These are phyloP conservation scores for Eretmocerus hayati DNA, from an alignment of 2,888 invertebrate species.

Conservation along the genomic window DNA sequence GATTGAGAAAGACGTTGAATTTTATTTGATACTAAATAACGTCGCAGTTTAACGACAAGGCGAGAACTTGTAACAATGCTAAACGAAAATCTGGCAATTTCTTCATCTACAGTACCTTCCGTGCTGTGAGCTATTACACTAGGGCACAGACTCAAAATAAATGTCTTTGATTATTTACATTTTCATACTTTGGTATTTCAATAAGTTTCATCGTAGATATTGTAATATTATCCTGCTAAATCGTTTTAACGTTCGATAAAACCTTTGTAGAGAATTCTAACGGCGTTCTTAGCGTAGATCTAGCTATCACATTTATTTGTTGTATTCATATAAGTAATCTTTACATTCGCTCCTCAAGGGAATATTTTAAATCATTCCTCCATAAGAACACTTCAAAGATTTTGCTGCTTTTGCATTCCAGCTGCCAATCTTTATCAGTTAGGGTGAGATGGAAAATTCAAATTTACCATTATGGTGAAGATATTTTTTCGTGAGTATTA, in stretches of 20 bases:
- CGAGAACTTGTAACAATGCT: slow-evolving; percentile 27
- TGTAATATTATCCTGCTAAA: slow-evolving; percentile 9
- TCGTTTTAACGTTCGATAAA: slow-evolving; percentile 33
- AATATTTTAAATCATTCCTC: no score
- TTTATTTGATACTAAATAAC: slow-evolving; percentile 39
- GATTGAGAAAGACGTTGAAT: slow-evolving; percentile 35
- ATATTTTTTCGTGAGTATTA: no score
- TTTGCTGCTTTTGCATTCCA: no score
- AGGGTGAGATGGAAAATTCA: no score
- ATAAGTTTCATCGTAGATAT: slow-evolving; percentile 19
- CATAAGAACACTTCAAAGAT: no score
- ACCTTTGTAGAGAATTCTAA: slow-evolving; percentile 30
- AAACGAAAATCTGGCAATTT: slow-evolving; percentile 27
- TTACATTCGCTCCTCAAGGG: slow-evolving; percentile 13
- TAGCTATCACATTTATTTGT: slow-evolving; percentile 43
- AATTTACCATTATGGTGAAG: no score
- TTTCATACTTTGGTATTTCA: slow-evolving; percentile 34
- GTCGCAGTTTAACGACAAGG: slow-evolving; percentile 30
- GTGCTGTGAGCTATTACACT: slow-evolving; percentile 30
- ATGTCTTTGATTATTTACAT: slow-evolving; percentile 31
- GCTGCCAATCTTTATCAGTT: no score
- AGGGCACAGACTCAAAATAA: slow-evolving; percentile 33
- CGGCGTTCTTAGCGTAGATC: slow-evolving; percentile 31
- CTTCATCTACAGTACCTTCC: slow-evolving; percentile 34
- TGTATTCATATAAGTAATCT: slow-evolving; percentile 24